phyloP scores from a whole-genome alignment of 2,797 vertebrate genomes.

The Halcyon smyrnensis region DNA sequence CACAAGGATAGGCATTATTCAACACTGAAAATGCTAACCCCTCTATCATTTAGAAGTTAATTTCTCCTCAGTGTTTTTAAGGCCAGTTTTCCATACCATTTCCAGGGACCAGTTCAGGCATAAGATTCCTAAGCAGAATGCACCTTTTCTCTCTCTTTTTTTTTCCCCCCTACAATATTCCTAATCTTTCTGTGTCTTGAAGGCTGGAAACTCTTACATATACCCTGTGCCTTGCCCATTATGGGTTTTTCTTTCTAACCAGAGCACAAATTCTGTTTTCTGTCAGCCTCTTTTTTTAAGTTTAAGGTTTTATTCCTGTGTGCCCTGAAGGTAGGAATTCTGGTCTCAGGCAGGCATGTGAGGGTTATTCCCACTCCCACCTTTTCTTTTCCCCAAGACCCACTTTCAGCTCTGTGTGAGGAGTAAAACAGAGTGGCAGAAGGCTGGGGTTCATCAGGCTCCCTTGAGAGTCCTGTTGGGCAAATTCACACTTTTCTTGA shows the following conservation, averaged over 20 bases:
- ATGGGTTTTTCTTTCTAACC: neutral
- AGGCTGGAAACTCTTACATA: neutral
- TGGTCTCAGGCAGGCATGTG: neutral
- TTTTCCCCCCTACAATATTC: neutral
- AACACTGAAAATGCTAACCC: neutral
- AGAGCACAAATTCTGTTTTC: neutral
- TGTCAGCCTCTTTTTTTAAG: neutral
- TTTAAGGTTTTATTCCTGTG: neutral
- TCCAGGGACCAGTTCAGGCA: neutral
- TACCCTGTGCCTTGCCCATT: neutral
- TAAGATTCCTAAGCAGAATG: neutral
- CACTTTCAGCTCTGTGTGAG: neutral
- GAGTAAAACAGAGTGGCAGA: neutral
- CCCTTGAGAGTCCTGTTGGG: neutral
- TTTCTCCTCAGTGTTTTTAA: neutral
- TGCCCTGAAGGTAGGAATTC: neutral
- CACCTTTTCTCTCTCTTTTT: neutral
- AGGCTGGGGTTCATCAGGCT: neutral
- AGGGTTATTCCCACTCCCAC: neutral
- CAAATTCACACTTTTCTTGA: neutral
- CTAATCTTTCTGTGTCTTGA: neutral
- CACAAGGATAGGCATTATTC: neutral
- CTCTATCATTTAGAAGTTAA: rapidly evolving
- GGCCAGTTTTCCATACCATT: neutral
- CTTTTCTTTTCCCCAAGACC: neutral